Base-by-base conservation (phyloP, 2,888 invertebrate genomes). In the Leptinotarsa peninsularis region DNA sequence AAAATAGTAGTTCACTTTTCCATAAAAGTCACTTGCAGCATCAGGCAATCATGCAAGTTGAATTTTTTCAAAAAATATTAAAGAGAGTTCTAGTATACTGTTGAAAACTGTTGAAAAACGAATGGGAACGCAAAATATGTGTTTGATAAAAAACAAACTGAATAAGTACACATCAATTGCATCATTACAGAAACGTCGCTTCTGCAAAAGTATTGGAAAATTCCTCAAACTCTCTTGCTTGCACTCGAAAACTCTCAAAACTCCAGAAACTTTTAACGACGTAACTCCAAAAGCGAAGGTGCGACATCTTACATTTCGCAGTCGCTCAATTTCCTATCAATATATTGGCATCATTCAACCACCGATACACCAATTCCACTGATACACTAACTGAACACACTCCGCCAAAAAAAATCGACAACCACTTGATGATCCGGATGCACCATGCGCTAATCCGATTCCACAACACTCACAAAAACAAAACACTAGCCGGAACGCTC, bases 261-360 rank as follows among this genome's bases (percentile, higher is more conserved):
- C n/a, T 17, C 3, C 52, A 52, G 15, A 58, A 58, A 13, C 21
- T 58, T 58, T 54, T 14, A 14, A 21, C 58, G 58, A 58, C 4
- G 23, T 23, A 2, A 10, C 23, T 58, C 15, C 4, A 58, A 15
- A 58, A 58, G 15, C 58, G 14, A 23, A 58, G 10, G 21, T 14
- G 21, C 21, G 23, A 21, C 58, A 58, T 58, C 23, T 23, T 58
- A 58, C 63, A 23, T 58, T 58, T 15, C 7, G 27, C n/a, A 15
- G 15, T 58, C 14, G 23, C 13, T 58, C 14, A 33, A n/a, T 2
- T 33, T 17, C n/a, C 63, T 15, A 43, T 5, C 4, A 33, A 33
- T n/a, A 27, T 33, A 43, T 63, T 63, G 63, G 63, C 63, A 63
- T 63, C 63, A 63, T 63, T 63, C 63, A 63, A 18, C n/a, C 33